These are phyloP conservation scores for Pteropus alecto DNA, from an alignment of 2,113 vertebrate species.

Conservation along the genomic window DNA sequence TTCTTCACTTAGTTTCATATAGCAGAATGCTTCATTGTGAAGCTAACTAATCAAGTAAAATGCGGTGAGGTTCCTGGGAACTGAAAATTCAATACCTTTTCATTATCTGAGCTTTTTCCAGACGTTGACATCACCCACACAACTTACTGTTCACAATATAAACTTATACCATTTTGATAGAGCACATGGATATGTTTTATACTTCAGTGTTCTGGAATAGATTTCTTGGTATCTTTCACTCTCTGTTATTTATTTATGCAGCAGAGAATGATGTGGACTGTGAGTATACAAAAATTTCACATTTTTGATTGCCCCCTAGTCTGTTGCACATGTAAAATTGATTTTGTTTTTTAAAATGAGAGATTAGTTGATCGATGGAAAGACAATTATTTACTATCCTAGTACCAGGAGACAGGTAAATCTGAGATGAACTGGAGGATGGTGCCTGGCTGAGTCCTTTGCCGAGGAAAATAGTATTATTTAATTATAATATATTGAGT, in stretches of 20 bases:
- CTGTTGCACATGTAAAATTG: neutral
- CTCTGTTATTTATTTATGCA: neutral
- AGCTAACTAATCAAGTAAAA: neutral
- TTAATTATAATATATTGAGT: conserved; percentile 16
- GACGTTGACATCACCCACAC: neutral
- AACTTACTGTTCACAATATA: neutral
- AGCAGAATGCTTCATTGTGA: neutral
- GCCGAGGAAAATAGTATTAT: neutral
- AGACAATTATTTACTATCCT: neutral
- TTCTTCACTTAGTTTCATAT: neutral
- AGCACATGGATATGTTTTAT: neutral
- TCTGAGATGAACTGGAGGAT: neutral
- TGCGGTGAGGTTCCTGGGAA: neutral
- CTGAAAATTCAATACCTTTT: neutral
- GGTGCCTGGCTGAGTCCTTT: neutral
- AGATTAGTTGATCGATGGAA: neutral
- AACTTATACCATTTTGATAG: neutral
- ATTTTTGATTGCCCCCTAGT: neutral
- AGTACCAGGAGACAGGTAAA: neutral
- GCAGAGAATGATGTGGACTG: neutral
- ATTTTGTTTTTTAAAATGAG: neutral
- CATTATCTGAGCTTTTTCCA: conserved; percentile 20
- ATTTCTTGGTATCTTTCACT: neutral
- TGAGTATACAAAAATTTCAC: neutral
- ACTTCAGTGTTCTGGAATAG: neutral